Conservation (phyloP, 2,888 invertebrate genomes). For the Phasia obesa region DNA sequence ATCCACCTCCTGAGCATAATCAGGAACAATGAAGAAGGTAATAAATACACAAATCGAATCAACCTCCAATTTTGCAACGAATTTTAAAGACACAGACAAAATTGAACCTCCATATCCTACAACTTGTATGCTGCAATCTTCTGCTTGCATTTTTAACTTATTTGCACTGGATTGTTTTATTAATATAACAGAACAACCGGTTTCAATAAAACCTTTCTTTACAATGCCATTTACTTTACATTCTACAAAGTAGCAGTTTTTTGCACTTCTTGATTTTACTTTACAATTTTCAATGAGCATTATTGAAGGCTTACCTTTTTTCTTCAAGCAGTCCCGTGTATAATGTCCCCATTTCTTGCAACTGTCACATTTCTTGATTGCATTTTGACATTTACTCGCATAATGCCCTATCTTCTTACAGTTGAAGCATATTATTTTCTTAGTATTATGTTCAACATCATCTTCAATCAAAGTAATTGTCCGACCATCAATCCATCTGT, state of each 20-base stretch:
- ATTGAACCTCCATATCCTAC: neutral
- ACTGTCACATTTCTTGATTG: neutral
- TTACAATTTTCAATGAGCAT: neutral
- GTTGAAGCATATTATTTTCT: slow-evolving; percentile 16
- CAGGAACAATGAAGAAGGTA: neutral
- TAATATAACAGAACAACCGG: slow-evolving; percentile 11
- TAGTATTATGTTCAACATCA: neutral
- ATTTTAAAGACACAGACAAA: neutral
- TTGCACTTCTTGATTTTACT: neutral
- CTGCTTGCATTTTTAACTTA: neutral
- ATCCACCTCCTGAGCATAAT: slow-evolving; percentile 13
- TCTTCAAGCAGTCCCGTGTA: neutral
- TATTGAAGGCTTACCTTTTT: slow-evolving; percentile 10
- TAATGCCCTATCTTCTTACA: slow-evolving; percentile 4
- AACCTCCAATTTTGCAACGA: slow-evolving; percentile 7
- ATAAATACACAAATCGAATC: slow-evolving; percentile 7
- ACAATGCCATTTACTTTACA: slow-evolving; percentile 2
- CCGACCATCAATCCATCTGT: neutral
- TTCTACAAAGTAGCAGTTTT: neutral
- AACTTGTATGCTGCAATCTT: slow-evolving; percentile 9
- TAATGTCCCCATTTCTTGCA: slow-evolving; percentile 5
- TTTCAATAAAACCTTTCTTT: slow-evolving; percentile 10
- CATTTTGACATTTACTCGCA: neutral
- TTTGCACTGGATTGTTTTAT: slow-evolving; percentile 9
- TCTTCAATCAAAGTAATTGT: neutral